phyloP scores from a whole-genome alignment of 2,888 invertebrate species.

The Drosophila anomelani region DNA sequence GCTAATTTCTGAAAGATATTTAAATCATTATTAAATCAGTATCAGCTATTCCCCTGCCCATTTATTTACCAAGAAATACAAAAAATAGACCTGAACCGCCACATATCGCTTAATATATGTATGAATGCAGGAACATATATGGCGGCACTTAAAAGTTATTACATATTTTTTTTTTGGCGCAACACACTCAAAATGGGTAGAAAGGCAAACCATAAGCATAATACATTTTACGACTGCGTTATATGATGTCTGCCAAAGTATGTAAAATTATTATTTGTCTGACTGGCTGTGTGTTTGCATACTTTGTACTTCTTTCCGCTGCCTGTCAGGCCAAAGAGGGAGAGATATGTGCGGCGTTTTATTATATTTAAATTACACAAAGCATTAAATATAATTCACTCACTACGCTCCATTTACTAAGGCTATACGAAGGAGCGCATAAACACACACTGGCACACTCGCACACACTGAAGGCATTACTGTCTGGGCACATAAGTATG shows the following conservation, averaged over 20 bases:
- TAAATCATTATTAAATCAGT: background rate
- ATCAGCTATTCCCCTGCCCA: background rate
- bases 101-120: constrained; percentile 1
- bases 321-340: background rate
- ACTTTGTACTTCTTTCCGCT: constrained; percentile 30
- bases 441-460: constrained; percentile 19
- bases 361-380: constrained; percentile 80
- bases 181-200: constrained; percentile 35
- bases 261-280: constrained; percentile 57
- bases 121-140: background rate
- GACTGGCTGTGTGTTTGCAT: constrained; percentile 36
- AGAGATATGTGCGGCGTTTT: constrained; percentile 58
- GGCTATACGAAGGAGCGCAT: constrained; percentile 57
- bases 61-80: background rate
- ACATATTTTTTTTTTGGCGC: constrained; percentile 48
- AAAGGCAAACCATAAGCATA: constrained; percentile 31
- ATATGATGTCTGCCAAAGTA: constrained; percentile 52
- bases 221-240: constrained; percentile 51
- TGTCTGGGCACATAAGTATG: constrained; percentile 57
- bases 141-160: constrained; percentile 50
- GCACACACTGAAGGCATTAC: constrained; percentile 26
- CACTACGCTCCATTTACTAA: constrained; percentile 78
- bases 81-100: background rate
- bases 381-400: constrained; percentile 80
- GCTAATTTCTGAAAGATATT: too few species aligned